Conservation (phyloP, 2,113 vertebrate species). For the Brachyhypopomus gauderio region DNA sequence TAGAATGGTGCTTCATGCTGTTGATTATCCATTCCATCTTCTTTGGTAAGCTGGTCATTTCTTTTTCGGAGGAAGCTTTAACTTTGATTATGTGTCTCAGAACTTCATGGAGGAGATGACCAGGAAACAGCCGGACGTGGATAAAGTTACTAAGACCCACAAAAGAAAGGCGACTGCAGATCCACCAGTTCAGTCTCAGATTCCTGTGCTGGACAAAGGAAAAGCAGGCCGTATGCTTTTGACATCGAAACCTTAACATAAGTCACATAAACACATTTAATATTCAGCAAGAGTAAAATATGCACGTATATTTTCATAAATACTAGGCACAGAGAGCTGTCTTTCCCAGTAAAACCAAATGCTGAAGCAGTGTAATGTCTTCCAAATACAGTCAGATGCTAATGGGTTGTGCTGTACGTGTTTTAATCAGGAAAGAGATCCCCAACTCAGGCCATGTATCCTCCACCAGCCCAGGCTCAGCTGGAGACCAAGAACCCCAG, state of each 20-base stretch:
- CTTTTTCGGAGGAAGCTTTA: background rate
- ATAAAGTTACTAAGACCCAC: slow-evolving; percentile 97
- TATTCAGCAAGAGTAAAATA: background rate
- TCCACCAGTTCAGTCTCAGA: slow-evolving; percentile 85
- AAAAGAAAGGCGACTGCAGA: slow-evolving; percentile 85
- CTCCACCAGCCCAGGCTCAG: slow-evolving; percentile 81
- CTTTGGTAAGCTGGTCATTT: background rate
- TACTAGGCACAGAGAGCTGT: background rate
- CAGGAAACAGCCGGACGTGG: slow-evolving; percentile 97
- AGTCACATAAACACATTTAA: background rate
- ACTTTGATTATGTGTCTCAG: slow-evolving; percentile 66
- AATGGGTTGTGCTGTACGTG: background rate
- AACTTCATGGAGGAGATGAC: slow-evolving; percentile 99
- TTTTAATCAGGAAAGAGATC: slow-evolving; percentile 86
- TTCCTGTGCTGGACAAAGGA: slow-evolving; percentile 91
- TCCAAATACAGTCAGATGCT: background rate
- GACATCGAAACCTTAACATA: slow-evolving; percentile 22
- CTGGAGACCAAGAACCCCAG: slow-evolving; percentile 95
- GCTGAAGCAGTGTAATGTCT: background rate
- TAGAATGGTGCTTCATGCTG: background rate
- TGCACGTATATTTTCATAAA: background rate
- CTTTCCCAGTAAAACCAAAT: background rate
- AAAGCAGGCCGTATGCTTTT: slow-evolving; percentile 85
- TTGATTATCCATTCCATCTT: background rate
- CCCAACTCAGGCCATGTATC: slow-evolving; percentile 86